Evolutionary conservation across 1,140 invertebrate species (phyloP).

Genomic region (Lethocerus indicus): DNA sequence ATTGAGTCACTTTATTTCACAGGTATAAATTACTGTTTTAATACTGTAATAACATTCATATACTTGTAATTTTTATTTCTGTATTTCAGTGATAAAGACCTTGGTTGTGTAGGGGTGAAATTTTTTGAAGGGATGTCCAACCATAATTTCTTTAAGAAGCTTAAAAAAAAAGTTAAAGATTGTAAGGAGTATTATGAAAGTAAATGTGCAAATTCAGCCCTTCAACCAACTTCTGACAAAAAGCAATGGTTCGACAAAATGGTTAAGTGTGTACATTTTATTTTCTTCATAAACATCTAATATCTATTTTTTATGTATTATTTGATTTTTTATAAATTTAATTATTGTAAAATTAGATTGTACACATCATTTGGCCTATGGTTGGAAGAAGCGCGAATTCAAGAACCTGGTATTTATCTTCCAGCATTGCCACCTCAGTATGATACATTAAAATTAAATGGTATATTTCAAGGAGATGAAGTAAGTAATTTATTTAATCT

Average conservation of each 20-base stretch:
- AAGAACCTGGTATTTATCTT: conserved; percentile 47
- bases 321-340: conserved; percentile 1
- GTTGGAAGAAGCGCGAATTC: conserved; percentile 59
- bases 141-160: conserved; percentile 46
- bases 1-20: background rate
- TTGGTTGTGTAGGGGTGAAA: conserved; percentile 47
- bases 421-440: conserved; percentile 55
- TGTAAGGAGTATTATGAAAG: conserved; percentile 39
- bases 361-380: conserved; percentile 51
- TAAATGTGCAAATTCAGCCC: conserved; percentile 22
- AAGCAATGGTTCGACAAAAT: conserved; percentile 11
- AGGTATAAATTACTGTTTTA: background rate
- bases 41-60: background rate
- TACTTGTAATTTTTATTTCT: conserved; percentile 12
- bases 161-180: conserved; percentile 52
- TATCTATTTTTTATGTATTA: conserved; percentile 1
- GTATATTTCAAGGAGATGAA: conserved; percentile 33
- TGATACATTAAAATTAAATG: conserved; percentile 34
- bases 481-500: conserved; percentile 19
- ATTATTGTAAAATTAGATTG: conserved; percentile 24
- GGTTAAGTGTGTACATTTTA: conserved; percentile 13
- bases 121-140: conserved; percentile 61
- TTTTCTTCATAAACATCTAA: background rate
- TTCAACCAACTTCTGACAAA: conserved; percentile 9
- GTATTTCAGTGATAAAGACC: conserved; percentile 25